Evolutionary conservation across 92 coral and sea anemone species (phyloP).

Genomic region (Actinostola sp.): DNA sequence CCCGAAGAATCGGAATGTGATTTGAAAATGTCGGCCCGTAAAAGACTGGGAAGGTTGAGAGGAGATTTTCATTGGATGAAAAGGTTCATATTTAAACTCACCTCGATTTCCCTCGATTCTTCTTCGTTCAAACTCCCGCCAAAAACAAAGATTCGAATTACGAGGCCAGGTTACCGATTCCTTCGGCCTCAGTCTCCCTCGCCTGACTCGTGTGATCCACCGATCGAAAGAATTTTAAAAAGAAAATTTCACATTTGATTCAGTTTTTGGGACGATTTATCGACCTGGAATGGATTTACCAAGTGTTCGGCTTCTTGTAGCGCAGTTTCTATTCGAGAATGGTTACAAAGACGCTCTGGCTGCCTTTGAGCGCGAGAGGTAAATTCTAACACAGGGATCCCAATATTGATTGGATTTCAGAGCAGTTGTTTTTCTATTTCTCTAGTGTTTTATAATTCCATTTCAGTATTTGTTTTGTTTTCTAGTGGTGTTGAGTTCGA

Average conservation of each 20-base stretch:
- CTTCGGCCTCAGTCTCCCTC: neutral
- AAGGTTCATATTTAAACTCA: constrained; percentile 50
- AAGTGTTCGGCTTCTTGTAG: constrained; percentile 40
- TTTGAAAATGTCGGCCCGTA: neutral
- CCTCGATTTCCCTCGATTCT: constrained; percentile 62
- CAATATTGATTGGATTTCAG: neutral
- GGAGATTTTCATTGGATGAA: constrained; percentile 60
- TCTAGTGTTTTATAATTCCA: too few relatives aligned
- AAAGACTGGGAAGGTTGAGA: constrained; percentile 23
- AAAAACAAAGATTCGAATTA: constrained; percentile 24
- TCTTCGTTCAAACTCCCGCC: constrained; percentile 64
- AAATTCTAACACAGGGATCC: constrained; percentile 18
- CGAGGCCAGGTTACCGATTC: constrained; percentile 49
- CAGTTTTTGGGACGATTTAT: neutral
- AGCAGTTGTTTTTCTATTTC: too few relatives aligned
- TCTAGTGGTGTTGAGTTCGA: constrained; percentile 27
- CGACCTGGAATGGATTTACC: constrained; percentile 15
- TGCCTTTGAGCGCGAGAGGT: constrained; percentile 61
- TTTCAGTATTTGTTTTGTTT: neutral
- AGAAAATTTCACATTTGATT: too few relatives aligned
- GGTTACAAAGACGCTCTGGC: constrained; percentile 41
- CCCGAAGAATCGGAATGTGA: neutral
- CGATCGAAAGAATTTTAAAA: too few relatives aligned
- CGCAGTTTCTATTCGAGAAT: constrained; percentile 60
- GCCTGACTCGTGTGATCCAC: neutral